Evolutionary conservation across 2,888 invertebrate genomes (phyloP).

Genomic region (Diploptera punctata): DNA sequence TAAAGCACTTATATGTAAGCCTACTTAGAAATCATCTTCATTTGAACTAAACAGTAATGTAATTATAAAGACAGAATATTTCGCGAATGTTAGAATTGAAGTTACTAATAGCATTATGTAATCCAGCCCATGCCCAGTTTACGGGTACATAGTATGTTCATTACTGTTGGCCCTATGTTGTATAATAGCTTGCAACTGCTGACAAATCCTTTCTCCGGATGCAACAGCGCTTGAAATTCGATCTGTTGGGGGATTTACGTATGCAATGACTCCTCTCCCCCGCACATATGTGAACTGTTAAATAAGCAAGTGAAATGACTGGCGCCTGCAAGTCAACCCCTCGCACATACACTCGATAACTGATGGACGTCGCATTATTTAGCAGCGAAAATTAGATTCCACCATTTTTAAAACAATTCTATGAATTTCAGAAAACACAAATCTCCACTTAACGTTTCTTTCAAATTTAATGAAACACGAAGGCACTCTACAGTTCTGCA

Average conservation of each 20-base stretch:
- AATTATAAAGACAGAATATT: too few species aligned
- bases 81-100: too few species aligned
- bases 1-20: too few species aligned
- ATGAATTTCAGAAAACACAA: neutral
- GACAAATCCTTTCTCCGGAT: neutral
- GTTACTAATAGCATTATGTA: too few species aligned
- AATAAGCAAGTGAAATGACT: neutral
- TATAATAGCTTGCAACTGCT: neutral
- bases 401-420: neutral
- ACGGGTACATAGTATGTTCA: too few species aligned
- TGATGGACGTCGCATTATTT: neutral
- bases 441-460: constrained; percentile 25
- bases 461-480: constrained; percentile 20
- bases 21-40: too few species aligned
- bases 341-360: neutral
- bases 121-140: too few species aligned
- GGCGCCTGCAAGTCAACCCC: neutral
- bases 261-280: neutral
- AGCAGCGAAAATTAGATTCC: neutral
- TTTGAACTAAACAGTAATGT: too few species aligned
- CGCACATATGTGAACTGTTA: neutral
- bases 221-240: constrained; percentile 17
- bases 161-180: neutral
- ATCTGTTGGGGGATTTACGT: neutral
- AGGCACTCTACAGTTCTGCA: neutral